phyloP scores from a whole-genome alignment of 2,797 vertebrate species.

The Cryptoprocta ferox region DNA sequence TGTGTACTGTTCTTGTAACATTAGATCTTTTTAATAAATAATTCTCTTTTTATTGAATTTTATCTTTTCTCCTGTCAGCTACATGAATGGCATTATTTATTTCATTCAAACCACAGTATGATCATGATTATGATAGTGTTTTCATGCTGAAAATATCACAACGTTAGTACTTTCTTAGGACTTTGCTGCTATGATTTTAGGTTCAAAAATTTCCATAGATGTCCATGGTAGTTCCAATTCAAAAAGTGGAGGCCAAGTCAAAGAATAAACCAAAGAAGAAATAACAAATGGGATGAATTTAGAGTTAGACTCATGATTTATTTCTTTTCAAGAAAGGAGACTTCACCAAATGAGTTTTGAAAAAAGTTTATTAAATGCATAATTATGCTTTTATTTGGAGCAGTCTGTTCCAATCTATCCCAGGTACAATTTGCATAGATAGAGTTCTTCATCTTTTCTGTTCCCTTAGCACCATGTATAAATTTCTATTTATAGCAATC shows the following conservation, averaged over 20 bases:
- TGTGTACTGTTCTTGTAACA: constrained; percentile 91
- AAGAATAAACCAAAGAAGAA: constrained; percentile 27
- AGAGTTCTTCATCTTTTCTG: background rate
- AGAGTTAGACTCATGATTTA: background rate
- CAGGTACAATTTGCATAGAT: background rate
- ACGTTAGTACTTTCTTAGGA: background rate
- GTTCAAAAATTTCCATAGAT: background rate
- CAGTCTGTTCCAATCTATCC: background rate
- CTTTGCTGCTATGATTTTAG: background rate
- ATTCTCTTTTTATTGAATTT: constrained; percentile 91
- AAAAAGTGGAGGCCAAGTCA: background rate
- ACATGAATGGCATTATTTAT: constrained; percentile 66
- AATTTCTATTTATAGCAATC: background rate
- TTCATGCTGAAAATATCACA: background rate
- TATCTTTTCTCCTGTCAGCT: constrained; percentile 87
- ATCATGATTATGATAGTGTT: background rate
- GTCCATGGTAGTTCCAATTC: background rate
- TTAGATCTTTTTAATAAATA: constrained; percentile 92
- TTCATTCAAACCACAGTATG: background rate
- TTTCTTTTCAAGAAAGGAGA: constrained; percentile 4
- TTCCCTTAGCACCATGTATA: too few species aligned
- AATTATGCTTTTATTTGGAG: background rate
- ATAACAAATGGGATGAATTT: background rate
- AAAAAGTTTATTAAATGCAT: background rate
- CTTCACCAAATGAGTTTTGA: background rate